A percentile compares a stretch with the other conserved stretches of the same genome.
Evolutionary conservation across 1,140 invertebrate genomes (phyloP).

Genomic region (Hylaeus anthracinus): DNA sequence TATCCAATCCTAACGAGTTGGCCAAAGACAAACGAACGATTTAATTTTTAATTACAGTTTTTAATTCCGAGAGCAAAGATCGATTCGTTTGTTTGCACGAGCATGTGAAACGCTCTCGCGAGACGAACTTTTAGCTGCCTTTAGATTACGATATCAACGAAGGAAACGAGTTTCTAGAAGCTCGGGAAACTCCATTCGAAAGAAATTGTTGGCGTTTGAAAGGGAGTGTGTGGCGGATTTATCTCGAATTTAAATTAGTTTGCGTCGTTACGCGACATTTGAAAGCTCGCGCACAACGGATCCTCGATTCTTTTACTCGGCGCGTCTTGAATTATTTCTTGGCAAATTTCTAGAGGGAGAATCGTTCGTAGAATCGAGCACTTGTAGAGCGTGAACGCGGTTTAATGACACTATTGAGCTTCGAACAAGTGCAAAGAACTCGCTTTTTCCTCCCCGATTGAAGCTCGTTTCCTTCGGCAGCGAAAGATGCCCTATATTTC

Average conservation of each 20-base stretch:
- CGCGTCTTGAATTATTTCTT: neutral
- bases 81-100: neutral
- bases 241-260: conserved; percentile 6
- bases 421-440: neutral
- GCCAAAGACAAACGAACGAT: neutral
- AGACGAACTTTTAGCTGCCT: neutral
- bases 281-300: neutral
- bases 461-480: neutral
- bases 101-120: neutral
- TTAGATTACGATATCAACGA: no score
- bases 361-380: conserved; percentile 1
- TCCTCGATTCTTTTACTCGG: neutral
- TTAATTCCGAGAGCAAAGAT: neutral
- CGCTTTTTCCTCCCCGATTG: neutral
- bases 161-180: neutral
- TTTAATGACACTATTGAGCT: conserved; percentile 2
- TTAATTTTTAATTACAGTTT: neutral
- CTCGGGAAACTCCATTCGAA: neutral
- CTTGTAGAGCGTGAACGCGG: neutral
- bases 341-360: neutral
- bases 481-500: conserved; percentile 17
- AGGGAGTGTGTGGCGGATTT: neutral
- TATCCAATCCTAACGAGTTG: neutral
- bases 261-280: neutral
- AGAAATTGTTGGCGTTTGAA: neutral